Evolutionary conservation across 2,113 vertebrate genomes (phyloP).

Genomic region (Scortum barcoo): DNA sequence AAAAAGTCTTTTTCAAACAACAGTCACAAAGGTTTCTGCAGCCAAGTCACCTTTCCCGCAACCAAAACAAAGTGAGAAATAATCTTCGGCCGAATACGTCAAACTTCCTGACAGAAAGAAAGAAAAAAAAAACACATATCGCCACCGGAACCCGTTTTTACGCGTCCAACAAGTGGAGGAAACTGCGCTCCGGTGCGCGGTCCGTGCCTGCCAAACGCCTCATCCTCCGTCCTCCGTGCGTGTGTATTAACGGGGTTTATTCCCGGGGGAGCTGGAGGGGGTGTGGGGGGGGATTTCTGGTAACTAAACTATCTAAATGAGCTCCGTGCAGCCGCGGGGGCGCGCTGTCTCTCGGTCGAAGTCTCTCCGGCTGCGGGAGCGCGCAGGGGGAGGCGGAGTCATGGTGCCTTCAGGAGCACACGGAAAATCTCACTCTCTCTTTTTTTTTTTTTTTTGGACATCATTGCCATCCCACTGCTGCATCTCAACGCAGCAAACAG

Average conservation of each 20-base stretch:
- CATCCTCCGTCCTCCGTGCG: background rate
- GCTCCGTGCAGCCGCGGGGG: constrained; percentile 61
- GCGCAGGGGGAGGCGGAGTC: constrained; percentile 56
- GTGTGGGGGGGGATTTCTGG: constrained; percentile 55
- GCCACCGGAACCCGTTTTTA: constrained; percentile 78
- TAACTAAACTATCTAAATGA: constrained; percentile 59
- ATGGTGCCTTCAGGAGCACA: background rate
- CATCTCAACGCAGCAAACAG: no score
- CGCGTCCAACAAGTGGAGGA: constrained; percentile 48
- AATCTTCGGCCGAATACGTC: constrained; percentile 65
- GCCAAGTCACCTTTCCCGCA: constrained; percentile 32
- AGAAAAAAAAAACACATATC: no score
- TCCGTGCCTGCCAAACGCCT: background rate
- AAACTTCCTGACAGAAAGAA: constrained; percentile 84
- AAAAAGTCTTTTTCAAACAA: background rate
- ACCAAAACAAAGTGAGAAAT: constrained; percentile 73
- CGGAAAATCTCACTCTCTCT: no score
- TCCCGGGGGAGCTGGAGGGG: no score
- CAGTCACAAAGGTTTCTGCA: background rate
- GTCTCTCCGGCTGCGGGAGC: constrained; percentile 49
- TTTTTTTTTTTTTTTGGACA: no score
- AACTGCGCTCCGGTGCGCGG: background rate
- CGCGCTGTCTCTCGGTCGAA: constrained; percentile 76
- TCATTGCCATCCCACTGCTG: no score
- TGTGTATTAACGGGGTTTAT: constrained; percentile 7